Percentiles rank a stretch among this genome's conserved stretches.
Evolutionary conservation across 2,113 vertebrate genomes (phyloP).

Genomic region (Falcunculus frontatus): DNA sequence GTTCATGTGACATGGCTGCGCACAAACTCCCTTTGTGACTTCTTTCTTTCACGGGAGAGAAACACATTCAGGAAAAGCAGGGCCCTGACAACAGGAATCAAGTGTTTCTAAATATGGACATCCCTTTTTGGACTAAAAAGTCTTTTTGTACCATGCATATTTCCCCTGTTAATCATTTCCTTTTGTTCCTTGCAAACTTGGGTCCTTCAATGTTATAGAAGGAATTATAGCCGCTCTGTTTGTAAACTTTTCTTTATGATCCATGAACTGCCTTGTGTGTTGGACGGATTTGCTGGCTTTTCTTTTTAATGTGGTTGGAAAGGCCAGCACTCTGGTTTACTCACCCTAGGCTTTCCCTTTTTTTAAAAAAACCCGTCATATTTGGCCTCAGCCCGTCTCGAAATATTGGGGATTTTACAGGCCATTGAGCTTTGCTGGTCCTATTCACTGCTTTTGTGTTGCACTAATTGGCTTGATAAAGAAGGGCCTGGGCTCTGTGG

Average conservation of each 20-base stretch:
- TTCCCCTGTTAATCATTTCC: conserved; percentile 69
- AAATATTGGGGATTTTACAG: conserved; percentile 55
- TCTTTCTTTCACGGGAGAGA: conserved; percentile 8
- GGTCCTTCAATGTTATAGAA: conserved; percentile 10
- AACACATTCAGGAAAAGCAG: conserved; percentile 27
- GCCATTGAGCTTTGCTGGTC: conserved; percentile 30
- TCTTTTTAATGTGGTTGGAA: background rate
- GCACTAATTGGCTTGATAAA: conserved; percentile 45
- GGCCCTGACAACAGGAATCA: conserved; percentile 40
- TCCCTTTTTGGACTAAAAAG: conserved; percentile 61
- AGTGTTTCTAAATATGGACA: conserved; percentile 66
- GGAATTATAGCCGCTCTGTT: conserved; percentile 20
- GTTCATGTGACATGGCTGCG: background rate
- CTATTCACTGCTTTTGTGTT: conserved; percentile 39
- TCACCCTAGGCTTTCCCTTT: background rate
- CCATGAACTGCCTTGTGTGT: background rate
- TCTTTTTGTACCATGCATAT: conserved; percentile 50
- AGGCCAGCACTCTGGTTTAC: background rate
- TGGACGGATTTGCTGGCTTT: background rate
- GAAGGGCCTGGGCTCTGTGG: background rate
- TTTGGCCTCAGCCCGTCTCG: background rate
- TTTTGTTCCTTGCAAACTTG: conserved; percentile 54
- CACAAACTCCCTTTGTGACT: conserved; percentile 42
- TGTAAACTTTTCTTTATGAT: conserved; percentile 25
- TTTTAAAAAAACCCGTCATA: background rate